Evolutionary conservation across 2,888 invertebrate species (phyloP).

Genomic region (Desoria tigrina): DNA sequence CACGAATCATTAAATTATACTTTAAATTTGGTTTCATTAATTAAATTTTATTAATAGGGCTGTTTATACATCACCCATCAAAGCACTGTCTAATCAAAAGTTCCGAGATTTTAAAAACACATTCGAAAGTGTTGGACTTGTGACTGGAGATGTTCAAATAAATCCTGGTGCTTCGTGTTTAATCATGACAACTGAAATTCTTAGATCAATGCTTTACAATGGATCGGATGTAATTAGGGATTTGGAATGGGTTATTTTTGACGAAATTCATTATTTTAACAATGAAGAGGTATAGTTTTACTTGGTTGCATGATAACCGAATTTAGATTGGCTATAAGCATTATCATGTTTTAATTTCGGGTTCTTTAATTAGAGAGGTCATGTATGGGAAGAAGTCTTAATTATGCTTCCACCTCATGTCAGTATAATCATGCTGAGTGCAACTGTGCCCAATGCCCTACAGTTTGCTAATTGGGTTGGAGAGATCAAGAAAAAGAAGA

Average conservation of each 20-base stretch:
- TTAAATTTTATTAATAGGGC: constrained; percentile 62
- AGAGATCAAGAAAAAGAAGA: constrained; percentile 78
- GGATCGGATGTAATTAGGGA: constrained; percentile 94
- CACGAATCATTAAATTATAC: neutral
- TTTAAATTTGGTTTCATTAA: neutral
- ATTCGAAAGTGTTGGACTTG: constrained; percentile 88
- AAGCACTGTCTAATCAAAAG: constrained; percentile 98
- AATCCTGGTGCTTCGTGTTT: constrained; percentile 90
- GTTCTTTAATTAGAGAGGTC: constrained; percentile 71
- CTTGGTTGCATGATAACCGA: no score
- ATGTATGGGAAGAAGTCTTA: constrained; percentile 98
- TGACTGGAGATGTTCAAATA: constrained; percentile 95
- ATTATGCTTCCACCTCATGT: constrained; percentile 93
- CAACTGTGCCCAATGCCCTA: constrained; percentile 95
- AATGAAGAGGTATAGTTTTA: constrained; percentile 89
- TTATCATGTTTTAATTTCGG: no score
- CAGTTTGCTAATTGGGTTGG: constrained; percentile 96
- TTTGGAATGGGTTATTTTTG: constrained; percentile 97
- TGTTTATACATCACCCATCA: constrained; percentile 98
- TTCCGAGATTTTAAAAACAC: constrained; percentile 92
- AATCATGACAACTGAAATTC: constrained; percentile 99
- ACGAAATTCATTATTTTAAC: constrained; percentile 99
- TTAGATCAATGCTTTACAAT: constrained; percentile 91
- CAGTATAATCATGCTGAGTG: constrained; percentile 93
- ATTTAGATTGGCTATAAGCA: no score